Conservation (phyloP, 2,888 invertebrate species). For the Sarcophaga carnaria region DNA sequence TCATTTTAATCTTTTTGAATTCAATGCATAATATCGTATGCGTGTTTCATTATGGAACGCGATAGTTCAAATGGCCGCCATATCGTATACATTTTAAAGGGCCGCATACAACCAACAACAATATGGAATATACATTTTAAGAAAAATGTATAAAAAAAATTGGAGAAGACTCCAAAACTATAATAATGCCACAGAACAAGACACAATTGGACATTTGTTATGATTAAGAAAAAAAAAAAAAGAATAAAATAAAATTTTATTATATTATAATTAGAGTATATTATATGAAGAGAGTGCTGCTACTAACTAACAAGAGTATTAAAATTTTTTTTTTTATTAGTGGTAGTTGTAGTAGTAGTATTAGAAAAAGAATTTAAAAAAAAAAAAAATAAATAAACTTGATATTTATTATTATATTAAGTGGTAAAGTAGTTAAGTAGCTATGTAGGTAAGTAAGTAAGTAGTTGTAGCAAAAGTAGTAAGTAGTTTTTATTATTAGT, state of each 20-base stretch:
- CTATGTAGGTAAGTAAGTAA: slow-evolving; percentile 69
- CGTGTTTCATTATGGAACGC: slow-evolving; percentile 55
- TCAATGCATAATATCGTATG: slow-evolving; percentile 52
- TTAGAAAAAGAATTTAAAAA: slow-evolving; percentile 45
- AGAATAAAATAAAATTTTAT: not conserved
- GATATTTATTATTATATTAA: slow-evolving; percentile 47
- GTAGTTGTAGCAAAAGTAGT: slow-evolving; percentile 67
- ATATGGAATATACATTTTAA: not conserved
- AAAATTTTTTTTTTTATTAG: slow-evolving; percentile 26
- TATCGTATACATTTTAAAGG: slow-evolving; percentile 24
- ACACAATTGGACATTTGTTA: slow-evolving; percentile 62
- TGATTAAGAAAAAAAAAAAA: slow-evolving; percentile 16
- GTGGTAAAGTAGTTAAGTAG: slow-evolving; percentile 38
- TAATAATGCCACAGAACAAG: slow-evolving; percentile 5
- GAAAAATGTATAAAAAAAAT: not conserved
- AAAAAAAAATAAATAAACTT: slow-evolving; percentile 28
- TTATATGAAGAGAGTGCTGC: slow-evolving; percentile 50
- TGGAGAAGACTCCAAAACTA: not conserved
- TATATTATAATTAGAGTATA: slow-evolving; percentile 40
- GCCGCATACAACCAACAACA: slow-evolving; percentile 8
- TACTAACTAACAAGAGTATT: slow-evolving; percentile 66
- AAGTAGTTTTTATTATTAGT: slow-evolving; percentile 43
- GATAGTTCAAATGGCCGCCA: slow-evolving; percentile 63
- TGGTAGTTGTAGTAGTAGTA: slow-evolving; percentile 47
- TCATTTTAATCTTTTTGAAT: slow-evolving; percentile 45